phyloP scores from a whole-genome alignment of 2,888 invertebrate species.

The Junonia oenone region DNA sequence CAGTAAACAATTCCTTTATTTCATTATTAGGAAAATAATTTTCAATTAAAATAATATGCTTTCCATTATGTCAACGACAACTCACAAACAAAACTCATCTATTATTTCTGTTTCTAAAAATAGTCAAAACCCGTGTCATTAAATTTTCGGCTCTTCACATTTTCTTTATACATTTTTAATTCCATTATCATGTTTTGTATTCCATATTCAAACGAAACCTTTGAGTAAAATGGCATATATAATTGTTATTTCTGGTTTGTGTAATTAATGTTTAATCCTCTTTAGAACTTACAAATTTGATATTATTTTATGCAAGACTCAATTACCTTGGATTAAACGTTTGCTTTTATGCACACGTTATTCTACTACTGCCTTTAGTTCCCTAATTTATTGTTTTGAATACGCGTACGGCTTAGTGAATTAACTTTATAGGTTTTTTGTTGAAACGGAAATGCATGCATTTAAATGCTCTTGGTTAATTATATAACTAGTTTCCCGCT shows the following conservation, averaged over 20 bases:
- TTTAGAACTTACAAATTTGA: neutral
- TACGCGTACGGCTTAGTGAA: conserved; percentile 5
- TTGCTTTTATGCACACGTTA: conserved; percentile 5
- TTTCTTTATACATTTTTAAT: neutral
- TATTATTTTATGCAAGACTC: conserved; percentile 3
- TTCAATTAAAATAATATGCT: neutral
- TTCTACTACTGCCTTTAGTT: neutral
- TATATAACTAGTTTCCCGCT: no score
- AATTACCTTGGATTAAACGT: conserved; percentile 3
- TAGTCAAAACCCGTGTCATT: neutral
- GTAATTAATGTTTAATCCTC: neutral
- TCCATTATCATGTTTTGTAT: neutral
- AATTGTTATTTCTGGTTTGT: neutral
- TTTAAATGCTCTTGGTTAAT: conserved; percentile 1
- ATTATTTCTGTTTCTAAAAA: neutral
- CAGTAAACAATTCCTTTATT: no score
- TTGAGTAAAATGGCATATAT: neutral
- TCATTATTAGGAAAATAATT: no score
- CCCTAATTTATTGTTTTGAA: conserved; percentile 11
- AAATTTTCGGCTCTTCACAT: neutral
- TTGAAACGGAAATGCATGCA: no score
- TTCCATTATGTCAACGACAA: neutral
- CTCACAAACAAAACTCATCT: neutral
- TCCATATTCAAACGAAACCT: conserved; percentile 10
- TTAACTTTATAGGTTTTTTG: conserved; percentile 3